A percentile compares a stretch with the other conserved stretches of the same genome.
Evolutionary conservation across 2,797 vertebrate species (phyloP).

Genomic region (Darevskia nairensis): DNA sequence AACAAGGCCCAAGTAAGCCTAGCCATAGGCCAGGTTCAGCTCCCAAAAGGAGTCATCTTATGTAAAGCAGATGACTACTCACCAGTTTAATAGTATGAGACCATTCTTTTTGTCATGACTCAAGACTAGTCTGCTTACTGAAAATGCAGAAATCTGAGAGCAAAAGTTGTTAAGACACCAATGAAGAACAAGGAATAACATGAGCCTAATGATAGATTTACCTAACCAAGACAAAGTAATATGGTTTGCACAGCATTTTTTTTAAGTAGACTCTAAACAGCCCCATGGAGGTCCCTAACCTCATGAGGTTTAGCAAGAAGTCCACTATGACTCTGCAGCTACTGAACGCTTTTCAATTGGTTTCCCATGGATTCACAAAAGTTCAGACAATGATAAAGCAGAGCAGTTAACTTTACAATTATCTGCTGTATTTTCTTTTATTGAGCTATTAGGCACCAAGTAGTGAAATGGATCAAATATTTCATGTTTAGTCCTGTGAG

Average conservation of each 20-base stretch:
- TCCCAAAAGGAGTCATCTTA: conserved; percentile 73
- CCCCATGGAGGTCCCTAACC: conserved; percentile 59
- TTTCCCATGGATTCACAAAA: conserved; percentile 56
- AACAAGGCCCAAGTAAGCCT: conserved; percentile 75
- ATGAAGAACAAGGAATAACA: conserved; percentile 78
- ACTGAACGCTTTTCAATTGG: conserved; percentile 59
- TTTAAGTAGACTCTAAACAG: conserved; percentile 52
- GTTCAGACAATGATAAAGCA: conserved; percentile 74
- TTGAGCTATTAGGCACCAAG: conserved; percentile 48
- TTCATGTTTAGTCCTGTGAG: conserved; percentile 51
- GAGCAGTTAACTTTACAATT: conserved; percentile 45
- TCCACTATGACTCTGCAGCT: conserved; percentile 61
- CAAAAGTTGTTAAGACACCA: conserved; percentile 77
- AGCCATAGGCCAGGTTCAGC: conserved; percentile 68
- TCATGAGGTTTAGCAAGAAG: conserved; percentile 64
- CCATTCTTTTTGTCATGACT: conserved; percentile 79
- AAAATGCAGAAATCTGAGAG: conserved; percentile 79
- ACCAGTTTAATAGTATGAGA: conserved; percentile 82
- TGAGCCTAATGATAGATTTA: conserved; percentile 75
- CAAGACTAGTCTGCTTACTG: conserved; percentile 80
- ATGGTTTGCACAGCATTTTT: conserved; percentile 65
- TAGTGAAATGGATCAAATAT: conserved; percentile 64
- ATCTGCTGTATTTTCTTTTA: conserved; percentile 60
- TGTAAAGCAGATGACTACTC: conserved; percentile 80
- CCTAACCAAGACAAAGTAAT: conserved; percentile 72